These are phyloP conservation scores for Conistra vaccinii DNA, from an alignment of 2,888 invertebrate genomes.

Conservation along the genomic window DNA sequence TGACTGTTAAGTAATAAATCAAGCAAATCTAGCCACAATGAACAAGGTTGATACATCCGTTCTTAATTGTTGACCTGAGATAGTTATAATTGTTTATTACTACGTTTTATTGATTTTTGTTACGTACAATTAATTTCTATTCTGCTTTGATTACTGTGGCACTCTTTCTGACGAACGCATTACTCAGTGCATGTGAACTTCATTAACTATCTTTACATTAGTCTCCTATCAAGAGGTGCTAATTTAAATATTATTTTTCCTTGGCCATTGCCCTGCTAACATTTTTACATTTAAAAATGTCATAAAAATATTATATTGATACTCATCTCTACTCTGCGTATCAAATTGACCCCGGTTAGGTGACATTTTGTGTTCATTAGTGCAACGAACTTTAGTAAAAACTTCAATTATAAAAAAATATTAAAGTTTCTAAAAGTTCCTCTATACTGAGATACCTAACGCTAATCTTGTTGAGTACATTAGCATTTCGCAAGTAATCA, in stretches of 20 bases:
- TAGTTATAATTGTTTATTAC: slow-evolving; percentile 35
- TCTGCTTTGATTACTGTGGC: background rate
- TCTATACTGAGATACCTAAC: background rate
- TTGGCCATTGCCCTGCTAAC: background rate
- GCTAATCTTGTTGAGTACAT: background rate
- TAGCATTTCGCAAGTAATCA: background rate
- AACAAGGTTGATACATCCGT: slow-evolving; percentile 22
- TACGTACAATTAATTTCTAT: background rate
- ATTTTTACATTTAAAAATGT: background rate
- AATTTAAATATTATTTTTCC: background rate
- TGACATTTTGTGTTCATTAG: background rate
- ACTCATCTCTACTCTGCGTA: background rate
- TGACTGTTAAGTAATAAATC: background rate
- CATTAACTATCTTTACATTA: background rate
- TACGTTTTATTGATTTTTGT: slow-evolving; percentile 16
- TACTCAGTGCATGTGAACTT: background rate
- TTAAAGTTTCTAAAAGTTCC: background rate
- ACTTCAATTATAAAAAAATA: background rate
- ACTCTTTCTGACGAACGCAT: background rate
- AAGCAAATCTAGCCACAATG: background rate
- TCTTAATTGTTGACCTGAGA: slow-evolving; percentile 22
- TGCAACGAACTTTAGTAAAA: background rate
- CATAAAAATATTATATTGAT: background rate
- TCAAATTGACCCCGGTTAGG: background rate
- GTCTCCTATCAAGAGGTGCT: background rate